A percentile compares a stretch with the other conserved stretches of the same genome.
These are phyloP conservation scores for Brachyptera putata DNA, from an alignment of 2,888 invertebrate species.

Conservation along the genomic window DNA sequence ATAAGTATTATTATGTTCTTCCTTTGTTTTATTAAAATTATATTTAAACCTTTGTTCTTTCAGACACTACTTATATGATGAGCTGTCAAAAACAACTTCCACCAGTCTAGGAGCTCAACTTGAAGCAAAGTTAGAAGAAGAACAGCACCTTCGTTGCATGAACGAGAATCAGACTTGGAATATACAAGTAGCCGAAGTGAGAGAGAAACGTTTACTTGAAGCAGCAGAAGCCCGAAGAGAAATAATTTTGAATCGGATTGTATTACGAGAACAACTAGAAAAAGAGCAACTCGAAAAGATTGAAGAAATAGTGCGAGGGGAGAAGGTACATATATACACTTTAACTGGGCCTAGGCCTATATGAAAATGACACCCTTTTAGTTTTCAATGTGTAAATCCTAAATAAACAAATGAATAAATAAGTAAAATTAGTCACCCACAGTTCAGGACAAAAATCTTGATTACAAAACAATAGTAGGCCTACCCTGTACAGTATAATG, in stretches of 20 bases:
- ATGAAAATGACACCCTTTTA: no score
- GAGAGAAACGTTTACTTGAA: slow-evolving; percentile 54
- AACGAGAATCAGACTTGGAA: slow-evolving; percentile 70
- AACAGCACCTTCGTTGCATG: slow-evolving; percentile 58
- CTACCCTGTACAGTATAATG: no score
- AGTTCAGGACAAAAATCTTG: no score
- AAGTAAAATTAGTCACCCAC: no score
- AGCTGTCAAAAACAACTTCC: slow-evolving; percentile 38
- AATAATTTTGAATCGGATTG: slow-evolving; percentile 29
- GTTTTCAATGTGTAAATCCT: no score
- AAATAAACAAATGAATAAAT: no score
- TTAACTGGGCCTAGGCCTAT: no score
- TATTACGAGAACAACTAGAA: slow-evolving; percentile 33
- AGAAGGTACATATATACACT: slow-evolving; percentile 43
- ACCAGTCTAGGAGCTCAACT: background rate
- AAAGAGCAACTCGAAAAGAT: slow-evolving; percentile 35
- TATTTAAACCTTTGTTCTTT: slow-evolving; percentile 47
- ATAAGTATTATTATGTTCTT: background rate
- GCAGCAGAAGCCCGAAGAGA: slow-evolving; percentile 47
- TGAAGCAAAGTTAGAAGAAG: slow-evolving; percentile 47
- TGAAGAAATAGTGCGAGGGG: slow-evolving; percentile 46
- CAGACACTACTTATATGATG: slow-evolving; percentile 51
- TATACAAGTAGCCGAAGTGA: slow-evolving; percentile 52
- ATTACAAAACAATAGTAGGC: no score
- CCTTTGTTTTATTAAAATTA: background rate